Evolutionary conservation across 2,797 vertebrate species (phyloP).

Genomic region (Anolis apletophallus): DNA sequence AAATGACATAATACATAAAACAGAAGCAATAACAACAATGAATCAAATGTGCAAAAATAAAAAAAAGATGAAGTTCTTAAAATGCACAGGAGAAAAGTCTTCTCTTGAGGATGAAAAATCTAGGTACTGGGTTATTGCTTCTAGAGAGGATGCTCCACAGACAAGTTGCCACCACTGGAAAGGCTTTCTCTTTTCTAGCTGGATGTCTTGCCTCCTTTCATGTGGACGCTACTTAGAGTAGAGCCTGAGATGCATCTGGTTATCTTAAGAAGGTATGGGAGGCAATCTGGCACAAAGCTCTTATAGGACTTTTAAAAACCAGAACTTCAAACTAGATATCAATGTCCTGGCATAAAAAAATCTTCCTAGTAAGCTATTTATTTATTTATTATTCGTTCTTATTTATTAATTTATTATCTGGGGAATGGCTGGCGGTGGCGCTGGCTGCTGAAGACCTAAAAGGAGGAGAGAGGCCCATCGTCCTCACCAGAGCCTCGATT

Average conservation of each 20-base stretch:
- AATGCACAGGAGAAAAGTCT: neutral
- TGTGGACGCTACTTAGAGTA: neutral
- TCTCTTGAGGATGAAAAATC: neutral
- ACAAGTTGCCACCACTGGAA: no score
- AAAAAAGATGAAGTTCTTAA: neutral
- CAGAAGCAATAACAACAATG: neutral
- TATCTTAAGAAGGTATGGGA: neutral
- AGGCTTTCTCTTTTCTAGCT: neutral
- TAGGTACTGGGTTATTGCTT: neutral
- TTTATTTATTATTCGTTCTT: no score
- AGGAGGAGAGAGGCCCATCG: no score
- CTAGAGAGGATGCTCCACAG: neutral
- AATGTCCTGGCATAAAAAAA: neutral
- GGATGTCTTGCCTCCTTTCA: neutral
- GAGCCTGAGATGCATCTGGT: neutral
- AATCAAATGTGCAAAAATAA: neutral
- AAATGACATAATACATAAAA: neutral
- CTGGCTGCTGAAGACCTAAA: no score
- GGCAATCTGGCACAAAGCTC: neutral
- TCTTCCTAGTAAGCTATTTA: no score
- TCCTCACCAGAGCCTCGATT: no score
- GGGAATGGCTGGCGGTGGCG: no score
- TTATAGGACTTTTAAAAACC: neutral
- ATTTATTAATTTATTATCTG: no score
- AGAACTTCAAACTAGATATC: neutral